Conservation (phyloP, 2,888 invertebrate genomes). For the Pinctada fucata region DNA sequence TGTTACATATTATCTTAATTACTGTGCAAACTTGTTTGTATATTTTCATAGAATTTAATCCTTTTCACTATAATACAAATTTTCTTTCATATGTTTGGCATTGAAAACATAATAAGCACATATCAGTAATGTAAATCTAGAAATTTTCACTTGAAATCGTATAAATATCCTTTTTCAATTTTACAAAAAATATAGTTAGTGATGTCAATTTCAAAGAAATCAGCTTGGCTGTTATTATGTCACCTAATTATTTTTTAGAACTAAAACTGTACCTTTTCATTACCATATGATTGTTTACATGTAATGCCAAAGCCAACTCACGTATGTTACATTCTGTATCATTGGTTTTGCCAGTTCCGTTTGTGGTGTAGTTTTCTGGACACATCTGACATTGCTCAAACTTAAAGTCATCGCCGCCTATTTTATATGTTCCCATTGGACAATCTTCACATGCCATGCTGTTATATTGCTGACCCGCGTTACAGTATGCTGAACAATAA, state of each 20-base stretch:
- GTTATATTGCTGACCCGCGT: constrained; percentile 41
- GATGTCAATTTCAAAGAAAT: no score
- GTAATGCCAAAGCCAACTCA: constrained; percentile 30
- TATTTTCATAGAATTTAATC: neutral
- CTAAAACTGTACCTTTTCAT: no score
- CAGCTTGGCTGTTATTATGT: no score
- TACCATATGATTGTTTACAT: no score
- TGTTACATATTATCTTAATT: neutral
- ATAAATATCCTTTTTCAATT: no score
- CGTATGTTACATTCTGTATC: constrained; percentile 44
- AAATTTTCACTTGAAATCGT: no score
- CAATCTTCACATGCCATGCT: constrained; percentile 41
- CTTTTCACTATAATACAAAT: neutral
- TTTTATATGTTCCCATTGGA: constrained; percentile 49
- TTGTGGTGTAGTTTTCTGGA: constrained; percentile 42
- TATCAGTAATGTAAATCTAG: no score
- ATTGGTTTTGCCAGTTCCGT: constrained; percentile 31
- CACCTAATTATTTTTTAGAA: no score
- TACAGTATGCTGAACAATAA: constrained; percentile 39
- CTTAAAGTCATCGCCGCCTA: constrained; percentile 44
- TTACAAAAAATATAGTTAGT: no score
- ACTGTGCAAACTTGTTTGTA: neutral
- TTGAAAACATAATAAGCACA: no score
- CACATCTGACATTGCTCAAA: constrained; percentile 48
- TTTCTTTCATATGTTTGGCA: no score